Base-by-base conservation (phyloP, 2,797 vertebrate species). In the Tauraco hartlaubi region DNA sequence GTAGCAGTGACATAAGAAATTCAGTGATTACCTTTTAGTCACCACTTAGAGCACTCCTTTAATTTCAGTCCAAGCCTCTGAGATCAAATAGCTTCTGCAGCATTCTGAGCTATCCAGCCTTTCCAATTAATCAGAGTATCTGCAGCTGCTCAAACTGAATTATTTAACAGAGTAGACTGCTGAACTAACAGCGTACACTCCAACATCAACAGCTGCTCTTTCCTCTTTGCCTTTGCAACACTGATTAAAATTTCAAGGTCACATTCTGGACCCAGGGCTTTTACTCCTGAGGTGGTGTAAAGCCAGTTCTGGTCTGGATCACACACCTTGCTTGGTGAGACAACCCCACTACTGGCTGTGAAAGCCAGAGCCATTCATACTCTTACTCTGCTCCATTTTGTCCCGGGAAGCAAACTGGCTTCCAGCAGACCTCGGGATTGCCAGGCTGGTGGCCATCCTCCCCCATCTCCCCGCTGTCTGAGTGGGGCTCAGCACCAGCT, bases 111-210 rank as follows among this genome's bases (percentile, higher is more conserved):
- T 80, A 17, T 15, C 54, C 8, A 4, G 90, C 73, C 94, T 80
- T 83, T 83, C 89, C 78, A 81, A 63, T 94, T 91, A 87, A 88
- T 94, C 81, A 68, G 81, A 80, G 44, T 68, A 90, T 91, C 92
- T 92, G 87, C 96, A 96, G 89, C 96, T 96, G 85, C 94, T 92
- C 23, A 88, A 71, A 12, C 87, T 91, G 95, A 96, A 96, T 96
- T 92, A 94, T 96, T 96, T 77, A 93, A 74, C 78, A 91, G 87
- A 84, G 78, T 11, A 93, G 81, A 29, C 37, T 85, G 76, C 89
- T 80, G 92, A 85, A 86, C 80, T 59, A 75, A 72, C 44, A 80
- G 64, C 56, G 7, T 11, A 52, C 43, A 20, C 31, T 86, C 61
- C 19, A 46, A 11, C 81, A 91, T 35, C 82, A 90, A 39, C 92